A percentile compares a stretch with the other conserved stretches of the same genome.
Evolutionary conservation across 35 echinoderm and acorn worm genomes (phyloP).

Genomic region (Ophioderma brevispina): DNA sequence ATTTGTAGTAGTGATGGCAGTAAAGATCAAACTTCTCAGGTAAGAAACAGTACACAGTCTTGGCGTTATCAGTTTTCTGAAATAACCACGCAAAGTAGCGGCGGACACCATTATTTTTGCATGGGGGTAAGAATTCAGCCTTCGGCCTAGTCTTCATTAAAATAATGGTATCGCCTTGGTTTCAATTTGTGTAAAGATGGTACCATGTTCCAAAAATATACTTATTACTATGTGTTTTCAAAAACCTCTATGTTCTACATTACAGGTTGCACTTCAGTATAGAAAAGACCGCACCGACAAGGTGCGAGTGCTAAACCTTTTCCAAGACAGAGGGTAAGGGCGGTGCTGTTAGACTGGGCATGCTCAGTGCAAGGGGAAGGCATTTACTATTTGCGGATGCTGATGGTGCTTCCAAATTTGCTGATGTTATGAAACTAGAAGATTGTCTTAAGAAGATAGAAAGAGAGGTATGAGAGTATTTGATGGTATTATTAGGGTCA

Average conservation of each 20-base stretch:
- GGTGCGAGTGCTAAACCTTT: conserved; percentile 79
- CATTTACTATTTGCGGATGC: conserved; percentile 95
- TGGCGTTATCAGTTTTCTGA: neutral
- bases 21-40: conserved; percentile 94
- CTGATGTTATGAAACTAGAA: conserved; percentile 74
- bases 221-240: neutral
- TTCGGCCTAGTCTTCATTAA: too few species aligned
- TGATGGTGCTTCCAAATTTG: conserved; percentile 98
- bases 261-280: conserved; percentile 88
- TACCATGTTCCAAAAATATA: neutral
- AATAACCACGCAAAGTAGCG: neutral
- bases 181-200: too few species aligned
- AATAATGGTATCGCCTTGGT: too few species aligned
- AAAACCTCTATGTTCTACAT: neutral
- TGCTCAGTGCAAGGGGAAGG: conserved; percentile 90
- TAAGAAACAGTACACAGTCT: conserved; percentile 10
- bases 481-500: too few species aligned
- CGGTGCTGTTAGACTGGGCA: conserved; percentile 87
- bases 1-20: conserved; percentile 96
- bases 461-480: conserved; percentile 59
- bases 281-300: conserved; percentile 73
- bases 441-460: conserved; percentile 67
- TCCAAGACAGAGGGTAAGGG: conserved; percentile 91
- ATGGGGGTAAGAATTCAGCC: neutral
- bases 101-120: neutral